phyloP scores from a whole-genome alignment of 2,113 vertebrate genomes.

The Alaudala cheleensis region DNA sequence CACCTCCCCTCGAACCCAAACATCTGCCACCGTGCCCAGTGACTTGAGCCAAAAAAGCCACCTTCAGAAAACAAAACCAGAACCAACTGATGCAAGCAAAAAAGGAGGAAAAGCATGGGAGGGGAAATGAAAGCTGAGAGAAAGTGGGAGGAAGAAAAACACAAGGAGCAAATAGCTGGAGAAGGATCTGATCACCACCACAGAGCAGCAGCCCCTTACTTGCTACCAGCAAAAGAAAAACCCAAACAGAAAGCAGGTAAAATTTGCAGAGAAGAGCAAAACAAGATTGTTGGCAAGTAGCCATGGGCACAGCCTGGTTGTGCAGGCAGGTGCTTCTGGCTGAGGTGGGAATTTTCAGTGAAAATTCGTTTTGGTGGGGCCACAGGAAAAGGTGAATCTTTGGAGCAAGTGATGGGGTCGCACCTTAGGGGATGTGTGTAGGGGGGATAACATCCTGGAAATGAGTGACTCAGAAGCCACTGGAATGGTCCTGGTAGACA shows the following conservation, averaged over 20 bases:
- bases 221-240: background rate
- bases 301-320: background rate
- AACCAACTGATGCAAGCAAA: background rate
- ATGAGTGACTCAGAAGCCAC: background rate
- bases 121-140: slow-evolving; percentile 36
- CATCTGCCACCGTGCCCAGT: background rate
- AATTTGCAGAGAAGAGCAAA: background rate
- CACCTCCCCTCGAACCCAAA: background rate
- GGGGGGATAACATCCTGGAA: background rate
- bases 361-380: background rate
- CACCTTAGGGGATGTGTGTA: background rate
- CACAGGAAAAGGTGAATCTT: background rate
- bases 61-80: background rate
- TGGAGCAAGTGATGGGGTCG: background rate
- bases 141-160: slow-evolving; percentile 43
- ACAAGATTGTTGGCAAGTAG: background rate
- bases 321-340: background rate
- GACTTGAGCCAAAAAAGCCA: background rate
- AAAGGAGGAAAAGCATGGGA: background rate
- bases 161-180: slow-evolving; percentile 1
- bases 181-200: background rate
- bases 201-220: background rate
- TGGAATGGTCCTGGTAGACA: background rate
- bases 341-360: background rate
- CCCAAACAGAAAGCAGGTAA: background rate